Conservation (phyloP, 2,113 vertebrate species). For the Ancistrus triradiatus region DNA sequence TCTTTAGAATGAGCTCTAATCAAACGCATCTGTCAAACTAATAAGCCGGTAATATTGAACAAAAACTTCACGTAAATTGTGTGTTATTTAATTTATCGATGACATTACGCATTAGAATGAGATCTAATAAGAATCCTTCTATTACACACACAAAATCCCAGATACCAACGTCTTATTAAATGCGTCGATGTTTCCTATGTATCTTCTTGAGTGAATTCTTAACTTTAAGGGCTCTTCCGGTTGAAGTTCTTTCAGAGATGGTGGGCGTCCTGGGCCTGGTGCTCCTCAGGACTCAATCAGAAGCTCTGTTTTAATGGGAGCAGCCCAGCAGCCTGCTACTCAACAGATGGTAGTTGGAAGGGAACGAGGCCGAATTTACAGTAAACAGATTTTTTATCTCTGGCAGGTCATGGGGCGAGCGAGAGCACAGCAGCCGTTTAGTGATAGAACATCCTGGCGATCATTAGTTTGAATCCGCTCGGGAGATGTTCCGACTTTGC, state of each 20-base stretch:
- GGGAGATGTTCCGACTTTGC: slow-evolving; percentile 2
- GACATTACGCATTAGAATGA: too few relatives aligned
- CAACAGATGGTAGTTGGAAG: slow-evolving; percentile 84
- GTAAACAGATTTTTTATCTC: slow-evolving; percentile 95
- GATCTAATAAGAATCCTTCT: too few relatives aligned
- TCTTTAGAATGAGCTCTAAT: too few relatives aligned
- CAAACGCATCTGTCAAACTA: too few relatives aligned
- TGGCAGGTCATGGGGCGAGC: slow-evolving; percentile 84
- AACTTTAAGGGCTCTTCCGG: too few relatives aligned
- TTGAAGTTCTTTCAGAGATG: slow-evolving; percentile 30
- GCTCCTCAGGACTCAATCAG: slow-evolving; percentile 59
- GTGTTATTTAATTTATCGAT: too few relatives aligned
- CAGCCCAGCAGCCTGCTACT: slow-evolving; percentile 54
- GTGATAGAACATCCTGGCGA: slow-evolving; percentile 63
- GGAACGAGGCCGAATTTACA: slow-evolving; percentile 79
- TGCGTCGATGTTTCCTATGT: too few relatives aligned
- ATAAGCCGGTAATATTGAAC: too few relatives aligned
- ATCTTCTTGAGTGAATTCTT: too few relatives aligned
- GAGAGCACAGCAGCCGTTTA: slow-evolving; percentile 58
- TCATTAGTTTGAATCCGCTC: slow-evolving; percentile 46
- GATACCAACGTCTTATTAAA: too few relatives aligned
- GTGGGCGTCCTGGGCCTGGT: slow-evolving; percentile 49
- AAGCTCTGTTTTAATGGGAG: slow-evolving; percentile 70
- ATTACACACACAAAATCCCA: too few relatives aligned
- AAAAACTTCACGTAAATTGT: too few relatives aligned